These are phyloP conservation scores for Mizuhopecten yessoensis DNA, from an alignment of 1,140 invertebrate species.

Conservation along the genomic window DNA sequence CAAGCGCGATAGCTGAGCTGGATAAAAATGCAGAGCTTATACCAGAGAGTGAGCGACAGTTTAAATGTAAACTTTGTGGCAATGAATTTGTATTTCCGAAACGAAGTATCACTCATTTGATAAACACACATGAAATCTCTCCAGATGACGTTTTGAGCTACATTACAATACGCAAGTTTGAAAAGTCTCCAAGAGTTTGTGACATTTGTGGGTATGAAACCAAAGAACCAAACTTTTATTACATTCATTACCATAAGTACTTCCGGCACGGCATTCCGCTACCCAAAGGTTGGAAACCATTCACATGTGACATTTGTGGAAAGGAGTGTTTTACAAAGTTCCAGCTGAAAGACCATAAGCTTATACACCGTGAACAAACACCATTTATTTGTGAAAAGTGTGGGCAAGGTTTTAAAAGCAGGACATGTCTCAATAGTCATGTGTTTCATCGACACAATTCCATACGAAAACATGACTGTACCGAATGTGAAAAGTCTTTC, in stretches of 20 bases:
- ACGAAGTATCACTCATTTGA: conserved; percentile 68
- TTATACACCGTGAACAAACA: conserved; percentile 71
- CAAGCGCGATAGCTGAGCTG: conserved; percentile 64
- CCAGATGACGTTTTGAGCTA: conserved; percentile 64
- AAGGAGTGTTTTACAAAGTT: conserved; percentile 77
- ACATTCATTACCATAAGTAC: conserved; percentile 80
- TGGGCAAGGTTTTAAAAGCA: conserved; percentile 74
- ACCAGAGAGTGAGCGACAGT: conserved; percentile 64
- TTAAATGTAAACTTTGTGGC: conserved; percentile 72
- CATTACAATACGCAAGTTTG: conserved; percentile 57
- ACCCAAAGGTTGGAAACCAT: conserved; percentile 76
- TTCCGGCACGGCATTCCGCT: conserved; percentile 77
- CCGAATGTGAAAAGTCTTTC: conserved; percentile 98
- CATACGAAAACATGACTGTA: conserved; percentile 91
- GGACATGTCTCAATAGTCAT: conserved; percentile 75
- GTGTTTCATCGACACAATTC: conserved; percentile 73
- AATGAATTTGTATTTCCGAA: conserved; percentile 76
- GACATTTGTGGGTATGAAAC: conserved; percentile 77
- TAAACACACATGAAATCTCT: conserved; percentile 68
- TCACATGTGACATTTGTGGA: conserved; percentile 78
- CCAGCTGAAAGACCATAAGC: conserved; percentile 73
- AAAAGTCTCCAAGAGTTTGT: conserved; percentile 66
- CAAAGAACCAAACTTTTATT: conserved; percentile 73
- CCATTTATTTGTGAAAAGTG: conserved; percentile 76
- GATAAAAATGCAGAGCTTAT: conserved; percentile 63